A percentile compares a stretch with the other conserved stretches of the same genome.
Conservation (phyloP, 2,888 invertebrate genomes). For the Phortica magna region DNA sequence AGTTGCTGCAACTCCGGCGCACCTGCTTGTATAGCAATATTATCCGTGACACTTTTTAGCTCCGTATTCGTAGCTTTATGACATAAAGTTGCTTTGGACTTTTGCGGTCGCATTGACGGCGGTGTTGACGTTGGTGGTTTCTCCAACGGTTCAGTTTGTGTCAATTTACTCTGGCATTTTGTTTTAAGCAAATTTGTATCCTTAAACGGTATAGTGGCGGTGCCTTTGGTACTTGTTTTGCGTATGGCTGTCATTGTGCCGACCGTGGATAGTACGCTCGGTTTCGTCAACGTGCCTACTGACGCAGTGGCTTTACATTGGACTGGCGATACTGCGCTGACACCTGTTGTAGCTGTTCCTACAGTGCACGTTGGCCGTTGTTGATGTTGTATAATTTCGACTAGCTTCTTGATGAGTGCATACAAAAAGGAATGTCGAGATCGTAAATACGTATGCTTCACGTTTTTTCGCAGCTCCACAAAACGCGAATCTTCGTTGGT, state of each 20-base stretch:
- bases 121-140: neutral
- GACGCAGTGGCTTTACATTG: no score
- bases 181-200: neutral
- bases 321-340: neutral
- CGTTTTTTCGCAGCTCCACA: conserved; percentile 6
- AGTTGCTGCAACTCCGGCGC: neutral
- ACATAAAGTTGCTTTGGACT: neutral
- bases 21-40: conserved; percentile 39
- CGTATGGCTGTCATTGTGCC: neutral
- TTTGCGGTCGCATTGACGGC: neutral
- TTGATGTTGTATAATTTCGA: conserved; percentile 30
- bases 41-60: neutral
- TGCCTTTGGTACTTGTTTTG: neutral
- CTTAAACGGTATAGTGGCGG: neutral
- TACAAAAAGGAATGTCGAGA: conserved; percentile 44
- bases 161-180: neutral
- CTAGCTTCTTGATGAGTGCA: conserved; percentile 43
- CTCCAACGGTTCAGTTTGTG: neutral
- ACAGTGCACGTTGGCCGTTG: neutral
- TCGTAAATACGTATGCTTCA: conserved; percentile 44
- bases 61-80: neutral
- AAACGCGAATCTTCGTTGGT: conserved; percentile 16
- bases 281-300: no score
- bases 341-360: conserved; percentile 15
- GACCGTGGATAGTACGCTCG: no score